A percentile compares a stretch with the other conserved stretches of the same genome.
These are phyloP conservation scores for Acronicta leporina DNA, from an alignment of 2,888 invertebrate genomes.

Conservation along the genomic window DNA sequence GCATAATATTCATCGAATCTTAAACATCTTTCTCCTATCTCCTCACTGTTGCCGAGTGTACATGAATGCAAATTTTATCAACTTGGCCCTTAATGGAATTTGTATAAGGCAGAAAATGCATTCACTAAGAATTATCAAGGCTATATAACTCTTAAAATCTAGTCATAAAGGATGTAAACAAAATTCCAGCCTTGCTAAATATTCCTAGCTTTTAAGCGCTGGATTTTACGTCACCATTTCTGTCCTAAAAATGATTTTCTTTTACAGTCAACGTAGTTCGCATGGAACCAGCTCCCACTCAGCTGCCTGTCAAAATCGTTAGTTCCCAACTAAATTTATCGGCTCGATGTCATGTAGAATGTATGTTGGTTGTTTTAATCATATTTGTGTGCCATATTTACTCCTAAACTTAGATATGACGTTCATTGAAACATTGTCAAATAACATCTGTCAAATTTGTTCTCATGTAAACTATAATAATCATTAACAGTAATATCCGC, in stretches of 20 bases:
- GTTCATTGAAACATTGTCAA: constrained; percentile 30
- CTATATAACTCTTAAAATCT: not conserved
- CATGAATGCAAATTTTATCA: no score
- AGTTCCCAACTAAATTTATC: constrained; percentile 73
- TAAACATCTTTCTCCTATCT: no score
- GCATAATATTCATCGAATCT: no score
- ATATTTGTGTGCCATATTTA: constrained; percentile 67
- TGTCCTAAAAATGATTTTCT: constrained; percentile 47
- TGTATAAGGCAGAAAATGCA: no score
- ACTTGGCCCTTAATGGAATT: no score
- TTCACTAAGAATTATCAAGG: no score
- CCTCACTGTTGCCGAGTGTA: no score
- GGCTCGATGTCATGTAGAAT: constrained; percentile 56
- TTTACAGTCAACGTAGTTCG: constrained; percentile 84
- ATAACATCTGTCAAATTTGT: constrained; percentile 55
- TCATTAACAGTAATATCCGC: constrained; percentile 22
- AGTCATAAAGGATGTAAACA: constrained; percentile 33
- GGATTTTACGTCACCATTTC: constrained; percentile 12
- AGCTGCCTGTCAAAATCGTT: constrained; percentile 82
- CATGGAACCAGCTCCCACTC: constrained; percentile 81
- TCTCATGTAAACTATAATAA: constrained; percentile 8
- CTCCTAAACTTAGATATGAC: constrained; percentile 54
- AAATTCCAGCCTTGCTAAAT: constrained; percentile 28
- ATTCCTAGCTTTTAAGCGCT: constrained; percentile 12
- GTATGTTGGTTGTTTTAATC: constrained; percentile 60